Evolutionary conservation across 2,113 vertebrate genomes (phyloP).

Genomic region (Campylomormyrus tamandua): DNA sequence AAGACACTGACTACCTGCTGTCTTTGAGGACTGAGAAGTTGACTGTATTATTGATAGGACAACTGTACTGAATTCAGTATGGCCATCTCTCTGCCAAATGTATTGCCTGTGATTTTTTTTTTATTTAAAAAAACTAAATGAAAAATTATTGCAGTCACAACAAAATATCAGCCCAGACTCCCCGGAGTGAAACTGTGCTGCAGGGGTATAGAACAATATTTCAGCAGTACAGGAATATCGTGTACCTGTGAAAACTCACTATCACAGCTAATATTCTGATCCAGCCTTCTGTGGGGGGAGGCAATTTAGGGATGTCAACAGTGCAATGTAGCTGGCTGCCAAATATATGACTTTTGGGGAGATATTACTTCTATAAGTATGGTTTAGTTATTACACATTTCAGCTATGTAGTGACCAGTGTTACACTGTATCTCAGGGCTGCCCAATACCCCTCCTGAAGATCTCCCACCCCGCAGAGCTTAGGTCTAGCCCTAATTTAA

Average conservation of each 20-base stretch:
- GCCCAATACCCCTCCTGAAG: too few species aligned
- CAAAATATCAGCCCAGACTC: not conserved
- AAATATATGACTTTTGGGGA: not conserved
- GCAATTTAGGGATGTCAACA: not conserved
- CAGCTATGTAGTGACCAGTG: not conserved
- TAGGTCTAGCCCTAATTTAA: too few species aligned
- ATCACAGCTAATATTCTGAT: not conserved
- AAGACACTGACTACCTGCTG: not conserved
- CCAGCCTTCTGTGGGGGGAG: not conserved
- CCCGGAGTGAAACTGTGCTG: not conserved
- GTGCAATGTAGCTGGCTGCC: not conserved
- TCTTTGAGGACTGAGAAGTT: not conserved
- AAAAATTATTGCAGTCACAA: slow-evolving; percentile 1
- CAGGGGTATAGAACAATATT: not conserved
- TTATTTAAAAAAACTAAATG: not conserved
- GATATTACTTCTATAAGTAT: not conserved
- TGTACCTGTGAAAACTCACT: not conserved
- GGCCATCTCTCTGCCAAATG: not conserved
- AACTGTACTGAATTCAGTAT: slow-evolving; percentile 1
- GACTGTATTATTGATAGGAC: not conserved
- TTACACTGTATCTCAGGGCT: not conserved
- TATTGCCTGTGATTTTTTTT: not conserved
- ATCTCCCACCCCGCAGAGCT: too few species aligned
- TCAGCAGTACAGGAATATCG: not conserved
- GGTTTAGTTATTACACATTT: not conserved